Conservation (phyloP, 2,888 invertebrate species). For the Rhaphigaster nebulosa region DNA sequence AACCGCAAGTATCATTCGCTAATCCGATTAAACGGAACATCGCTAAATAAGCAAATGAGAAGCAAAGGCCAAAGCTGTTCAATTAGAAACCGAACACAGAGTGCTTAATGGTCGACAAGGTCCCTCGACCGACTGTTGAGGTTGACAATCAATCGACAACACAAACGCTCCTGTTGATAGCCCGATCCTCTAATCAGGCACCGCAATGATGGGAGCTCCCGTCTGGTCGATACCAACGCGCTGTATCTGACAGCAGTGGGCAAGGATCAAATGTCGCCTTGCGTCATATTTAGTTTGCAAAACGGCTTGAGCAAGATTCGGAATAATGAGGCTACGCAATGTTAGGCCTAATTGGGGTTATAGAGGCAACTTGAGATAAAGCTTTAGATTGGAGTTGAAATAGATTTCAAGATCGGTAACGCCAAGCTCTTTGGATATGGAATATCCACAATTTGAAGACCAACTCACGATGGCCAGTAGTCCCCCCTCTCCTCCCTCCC, state of each 20-base stretch:
- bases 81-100: background rate
- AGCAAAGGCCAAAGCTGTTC: background rate
- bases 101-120: background rate
- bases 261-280: background rate
- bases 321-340: background rate
- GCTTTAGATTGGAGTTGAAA: background rate
- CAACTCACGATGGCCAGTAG: too few species aligned
- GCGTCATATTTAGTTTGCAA: background rate
- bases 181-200: background rate
- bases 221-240: background rate
- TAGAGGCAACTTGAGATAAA: background rate
- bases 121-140: background rate
- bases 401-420: too few species aligned
- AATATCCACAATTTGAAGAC: too few species aligned
- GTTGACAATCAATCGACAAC: background rate
- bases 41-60: constrained; percentile 3
- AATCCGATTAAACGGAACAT: background rate
- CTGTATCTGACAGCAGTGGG: background rate
- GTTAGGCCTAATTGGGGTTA: background rate
- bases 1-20: background rate
- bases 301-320: background rate
- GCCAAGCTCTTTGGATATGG: too few species aligned
- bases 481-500: too few species aligned
- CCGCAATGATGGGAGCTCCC: background rate
- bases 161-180: background rate